Evolutionary conservation across 2,797 vertebrate genomes (phyloP).

Genomic region (Pangasius macronema): DNA sequence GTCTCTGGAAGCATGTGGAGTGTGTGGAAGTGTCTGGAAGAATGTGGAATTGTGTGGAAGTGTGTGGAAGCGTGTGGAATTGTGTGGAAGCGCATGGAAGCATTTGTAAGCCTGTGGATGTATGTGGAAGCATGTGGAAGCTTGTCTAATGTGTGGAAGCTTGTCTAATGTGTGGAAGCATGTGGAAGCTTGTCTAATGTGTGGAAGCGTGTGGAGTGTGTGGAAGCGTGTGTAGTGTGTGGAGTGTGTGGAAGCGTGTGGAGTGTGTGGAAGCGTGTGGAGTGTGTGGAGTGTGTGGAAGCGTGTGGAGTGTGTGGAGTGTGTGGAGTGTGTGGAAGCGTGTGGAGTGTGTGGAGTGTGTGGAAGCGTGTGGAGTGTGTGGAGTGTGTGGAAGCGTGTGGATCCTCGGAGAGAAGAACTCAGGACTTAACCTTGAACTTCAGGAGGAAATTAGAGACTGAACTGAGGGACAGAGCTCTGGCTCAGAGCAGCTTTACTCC

Average conservation of each 20-base stretch:
- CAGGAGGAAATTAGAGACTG: slow-evolving; percentile 45
- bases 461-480: background rate
- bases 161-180: background rate
- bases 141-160: background rate
- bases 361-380: background rate
- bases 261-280: background rate
- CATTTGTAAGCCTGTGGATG: no score
- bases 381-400: background rate
- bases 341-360: background rate
- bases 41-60: no score
- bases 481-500: slow-evolving; percentile 8
- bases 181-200: background rate
- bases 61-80: no score
- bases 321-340: background rate
- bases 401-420: background rate
- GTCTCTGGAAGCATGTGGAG: background rate
- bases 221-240: background rate
- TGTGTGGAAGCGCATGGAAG: background rate
- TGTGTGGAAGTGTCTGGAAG: background rate
- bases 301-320: background rate
- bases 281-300: background rate
- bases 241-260: background rate
- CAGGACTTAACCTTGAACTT: slow-evolving; percentile 47
- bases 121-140: no score
- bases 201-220: background rate